Base-by-base conservation (phyloP, 2,888 invertebrate genomes). In the Margaritifera margaritifera region DNA sequence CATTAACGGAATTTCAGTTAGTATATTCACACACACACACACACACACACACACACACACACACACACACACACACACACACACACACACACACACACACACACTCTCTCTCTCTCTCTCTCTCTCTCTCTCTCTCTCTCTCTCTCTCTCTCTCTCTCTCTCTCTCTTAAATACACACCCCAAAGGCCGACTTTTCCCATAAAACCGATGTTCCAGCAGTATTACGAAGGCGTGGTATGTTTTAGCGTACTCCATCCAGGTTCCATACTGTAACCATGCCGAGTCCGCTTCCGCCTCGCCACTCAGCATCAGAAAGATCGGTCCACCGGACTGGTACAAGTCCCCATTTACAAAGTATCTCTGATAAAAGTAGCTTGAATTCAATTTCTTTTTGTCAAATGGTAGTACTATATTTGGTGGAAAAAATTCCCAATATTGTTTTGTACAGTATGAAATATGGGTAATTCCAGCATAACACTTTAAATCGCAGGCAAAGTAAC, bases 281-380 rank as follows among this genome's bases (percentile, higher is more conserved):
- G 94, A 91, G 76, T 93, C 93, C 0, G 95, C 95, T 62, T 93
- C 93, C 0, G 95, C 96, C 91, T 98, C 97, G 6, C 97, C 97
- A 0, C 97, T 96, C 80, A 98, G 95, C 95, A 96, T 94, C 18
- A 98, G 89, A 87, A 98, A 98, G 20, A 96, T 92, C 0, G 96
- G 95, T 0, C 95, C 95, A 62, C 92, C 93, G 20, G 90, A 90
- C 82, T 93, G 92, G 87, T 93, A 94, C 84, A 93, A 94, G 24
- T 92, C 91, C 66, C 92, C 92, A 88, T 95, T 96, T 0, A 94
- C 92, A 88, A 92, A 96, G 86, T 94, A 97, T 66, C 95, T 92
- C 94, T 96, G 87, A 61, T 42, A 42, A 42, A 42, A 42, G 42
- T 42, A 42, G 42, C 15, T 42, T 42, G 15, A 42, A 42, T 42